These are phyloP conservation scores for Nibea albiflora DNA, from an alignment of 2,113 vertebrate species.

Conservation along the genomic window DNA sequence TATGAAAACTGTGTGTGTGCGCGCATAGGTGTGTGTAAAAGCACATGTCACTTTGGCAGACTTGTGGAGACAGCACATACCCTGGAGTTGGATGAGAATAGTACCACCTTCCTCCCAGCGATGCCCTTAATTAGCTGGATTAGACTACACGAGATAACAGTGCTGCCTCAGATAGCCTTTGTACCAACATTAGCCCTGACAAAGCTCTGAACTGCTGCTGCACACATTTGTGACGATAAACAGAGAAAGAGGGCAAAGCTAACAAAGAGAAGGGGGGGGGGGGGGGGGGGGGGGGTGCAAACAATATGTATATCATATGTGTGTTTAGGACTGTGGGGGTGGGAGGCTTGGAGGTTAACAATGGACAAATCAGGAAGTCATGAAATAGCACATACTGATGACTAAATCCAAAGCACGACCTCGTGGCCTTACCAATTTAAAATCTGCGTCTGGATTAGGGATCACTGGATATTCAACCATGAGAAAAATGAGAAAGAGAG, in stretches of 20 bases:
- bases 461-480: constrained; percentile 65
- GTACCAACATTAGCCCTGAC: constrained; percentile 57
- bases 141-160: constrained; percentile 72
- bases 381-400: constrained; percentile 43
- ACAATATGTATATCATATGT: too few relatives aligned
- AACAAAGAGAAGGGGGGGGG: constrained; percentile 1
- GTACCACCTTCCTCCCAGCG: constrained; percentile 72
- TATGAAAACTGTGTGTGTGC: neutral
- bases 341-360: constrained; percentile 21
- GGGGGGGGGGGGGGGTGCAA: too few relatives aligned
- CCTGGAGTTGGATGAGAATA: constrained; percentile 73
- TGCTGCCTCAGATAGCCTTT: constrained; percentile 63
- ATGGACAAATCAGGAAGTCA: constrained; percentile 25
- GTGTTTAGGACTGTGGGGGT: constrained; percentile 4
- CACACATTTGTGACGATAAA: constrained; percentile 52
- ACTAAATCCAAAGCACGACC: constrained; percentile 57
- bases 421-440: constrained; percentile 48
- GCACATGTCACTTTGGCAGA: constrained; percentile 57
- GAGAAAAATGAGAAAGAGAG: constrained; percentile 33
- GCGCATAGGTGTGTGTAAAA: constrained; percentile 31
- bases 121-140: constrained; percentile 80
- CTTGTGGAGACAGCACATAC: constrained; percentile 63
- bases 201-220: constrained; percentile 53
- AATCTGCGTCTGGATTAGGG: constrained; percentile 60
- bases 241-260: constrained; percentile 10